Evolutionary conservation across 1,140 invertebrate species (phyloP), one percentile per base, ranked within the genome.

Genomic region (Hyles vespertilio): DNA sequence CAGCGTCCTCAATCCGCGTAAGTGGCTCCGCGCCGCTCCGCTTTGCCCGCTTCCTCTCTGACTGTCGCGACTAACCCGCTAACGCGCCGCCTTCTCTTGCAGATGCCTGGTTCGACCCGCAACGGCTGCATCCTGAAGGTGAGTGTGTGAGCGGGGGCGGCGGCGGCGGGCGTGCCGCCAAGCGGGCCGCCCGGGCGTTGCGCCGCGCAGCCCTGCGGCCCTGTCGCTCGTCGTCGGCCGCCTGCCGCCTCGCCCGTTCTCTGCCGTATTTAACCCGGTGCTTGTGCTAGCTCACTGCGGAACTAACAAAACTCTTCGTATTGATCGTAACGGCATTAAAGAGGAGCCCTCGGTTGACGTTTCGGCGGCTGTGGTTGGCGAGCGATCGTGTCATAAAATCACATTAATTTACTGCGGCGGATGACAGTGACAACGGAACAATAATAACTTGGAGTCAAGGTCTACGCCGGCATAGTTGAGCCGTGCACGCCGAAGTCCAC

Each of bases 41-140:
- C 79, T 86, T 84, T 63, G 74, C 73, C 63, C 62, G 79, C 77
- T 84, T 81, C 48, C 61, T 80, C 66, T 79, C 72, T 77, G 61
- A 60, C 82, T 84, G 70, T 85, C 81, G 84, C 85, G 69, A 87
- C 83, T 88, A 85, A 85, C 82, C 79, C 81, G 81, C 83, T 84
- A 86, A 89, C 82, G 68, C 77, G 75, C 82, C 72, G 81, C 79
- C 81, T 88, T 92, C 92, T 89, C 91, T 95, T 95, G 76, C 94
- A 96, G 95, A 95, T 93, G 93, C 95, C 90, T 96, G 95, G 95
- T 96, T 96, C 92, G 95, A 96, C 84, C 95, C 95, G 74, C 94
- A 95, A 89, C 93, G 94, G 90, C 93, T 97, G 85, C 94, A 96
- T 91, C 95, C 95, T 70, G 92, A 93, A 94, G 95, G 95, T 96